Evolutionary conservation across 2,113 vertebrate genomes (phyloP).

Genomic region (Pluvialis apricaria): DNA sequence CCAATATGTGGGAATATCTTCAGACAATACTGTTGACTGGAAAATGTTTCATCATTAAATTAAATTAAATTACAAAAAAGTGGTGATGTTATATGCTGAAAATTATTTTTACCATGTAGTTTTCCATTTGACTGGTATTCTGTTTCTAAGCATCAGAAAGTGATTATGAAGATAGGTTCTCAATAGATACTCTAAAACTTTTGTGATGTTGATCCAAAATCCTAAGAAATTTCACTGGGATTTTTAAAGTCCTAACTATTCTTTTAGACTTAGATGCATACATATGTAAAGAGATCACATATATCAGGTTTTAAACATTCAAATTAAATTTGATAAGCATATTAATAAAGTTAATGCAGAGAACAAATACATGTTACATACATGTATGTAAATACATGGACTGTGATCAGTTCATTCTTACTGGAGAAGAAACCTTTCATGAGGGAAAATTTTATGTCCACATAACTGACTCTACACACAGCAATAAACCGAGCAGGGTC

Average conservation of each 20-base stretch:
- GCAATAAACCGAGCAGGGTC: background rate
- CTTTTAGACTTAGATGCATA: background rate
- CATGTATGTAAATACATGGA: background rate
- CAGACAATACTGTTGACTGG: background rate
- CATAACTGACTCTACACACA: background rate
- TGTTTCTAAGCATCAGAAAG: background rate
- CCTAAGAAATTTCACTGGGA: background rate
- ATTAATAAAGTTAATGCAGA: background rate
- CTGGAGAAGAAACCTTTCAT: background rate
- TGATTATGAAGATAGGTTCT: background rate
- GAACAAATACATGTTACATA: background rate
- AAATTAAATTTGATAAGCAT: background rate
- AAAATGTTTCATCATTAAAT: background rate
- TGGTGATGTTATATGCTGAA: background rate
- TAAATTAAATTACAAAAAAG: background rate
- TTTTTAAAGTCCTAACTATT: background rate
- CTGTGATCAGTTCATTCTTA: background rate
- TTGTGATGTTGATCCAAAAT: background rate
- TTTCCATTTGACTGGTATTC: background rate
- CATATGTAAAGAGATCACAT: background rate
- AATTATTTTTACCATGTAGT: background rate
- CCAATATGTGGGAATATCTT: background rate
- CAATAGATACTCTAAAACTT: background rate
- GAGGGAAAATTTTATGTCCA: background rate
- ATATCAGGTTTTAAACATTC: background rate